phyloP scores from a whole-genome alignment of 2,113 vertebrate genomes.

The Chelonoidis abingdonii region DNA sequence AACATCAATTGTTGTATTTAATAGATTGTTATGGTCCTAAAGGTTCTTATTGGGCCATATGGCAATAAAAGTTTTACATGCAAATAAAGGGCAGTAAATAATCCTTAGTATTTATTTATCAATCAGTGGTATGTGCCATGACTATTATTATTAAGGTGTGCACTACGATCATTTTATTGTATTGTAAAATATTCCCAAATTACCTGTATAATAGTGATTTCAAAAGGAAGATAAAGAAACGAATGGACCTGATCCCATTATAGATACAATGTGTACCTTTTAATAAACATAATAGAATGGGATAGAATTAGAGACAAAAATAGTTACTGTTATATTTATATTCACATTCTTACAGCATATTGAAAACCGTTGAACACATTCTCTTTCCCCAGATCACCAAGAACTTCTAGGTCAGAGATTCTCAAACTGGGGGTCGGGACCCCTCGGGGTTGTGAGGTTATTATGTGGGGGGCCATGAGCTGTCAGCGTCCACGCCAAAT shows the following conservation, averaged over 20 bases:
- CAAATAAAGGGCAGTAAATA: not conserved
- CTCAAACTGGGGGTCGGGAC: no score
- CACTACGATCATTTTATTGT: not conserved
- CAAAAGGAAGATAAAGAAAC: not conserved
- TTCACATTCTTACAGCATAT: not conserved
- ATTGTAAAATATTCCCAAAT: not conserved
- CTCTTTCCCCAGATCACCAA: not conserved
- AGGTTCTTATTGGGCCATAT: not conserved
- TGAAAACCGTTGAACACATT: not conserved
- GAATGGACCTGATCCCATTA: not conserved
- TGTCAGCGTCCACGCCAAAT: no score
- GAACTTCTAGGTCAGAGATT: not conserved
- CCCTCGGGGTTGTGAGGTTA: no score
- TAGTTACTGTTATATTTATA: not conserved
- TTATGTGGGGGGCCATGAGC: no score
- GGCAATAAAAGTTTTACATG: not conserved
- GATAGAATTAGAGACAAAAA: not conserved
- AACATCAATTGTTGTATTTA: not conserved
- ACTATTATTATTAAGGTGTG: not conserved
- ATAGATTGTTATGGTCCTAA: not conserved
- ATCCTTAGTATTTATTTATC: not conserved
- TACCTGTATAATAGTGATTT: not conserved
- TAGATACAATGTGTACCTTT: not conserved
- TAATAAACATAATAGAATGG: not conserved
- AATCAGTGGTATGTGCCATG: not conserved